phyloP scores from a whole-genome alignment of 2,113 vertebrate species.

The Serinus canaria region DNA sequence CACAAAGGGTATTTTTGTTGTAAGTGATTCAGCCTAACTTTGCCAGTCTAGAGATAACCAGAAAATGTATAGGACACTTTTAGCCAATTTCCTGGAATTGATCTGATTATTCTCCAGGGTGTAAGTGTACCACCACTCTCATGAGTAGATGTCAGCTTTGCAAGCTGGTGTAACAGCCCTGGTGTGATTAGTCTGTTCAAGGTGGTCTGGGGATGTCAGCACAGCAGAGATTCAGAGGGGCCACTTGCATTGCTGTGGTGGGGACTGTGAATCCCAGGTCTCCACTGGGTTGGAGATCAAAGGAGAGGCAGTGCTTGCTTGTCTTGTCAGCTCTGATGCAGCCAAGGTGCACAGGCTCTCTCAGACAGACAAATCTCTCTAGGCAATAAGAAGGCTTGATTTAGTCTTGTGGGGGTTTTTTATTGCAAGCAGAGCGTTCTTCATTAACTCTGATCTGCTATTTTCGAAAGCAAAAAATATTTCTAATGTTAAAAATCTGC shows the following conservation, averaged over 20 bases:
- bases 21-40: neutral
- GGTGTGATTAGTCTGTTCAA: neutral
- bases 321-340: neutral
- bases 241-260: neutral
- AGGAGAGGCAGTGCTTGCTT: neutral
- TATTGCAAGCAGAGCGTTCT: neutral
- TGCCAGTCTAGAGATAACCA: neutral
- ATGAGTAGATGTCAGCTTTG: neutral
- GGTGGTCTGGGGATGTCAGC: rapidly evolving
- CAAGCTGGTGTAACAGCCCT: neutral
- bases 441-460: neutral
- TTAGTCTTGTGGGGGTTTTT: neutral
- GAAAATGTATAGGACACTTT: neutral
- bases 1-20: neutral
- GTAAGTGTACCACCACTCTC: neutral
- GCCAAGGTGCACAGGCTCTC: neutral
- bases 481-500: neutral
- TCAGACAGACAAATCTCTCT: neutral
- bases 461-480: neutral
- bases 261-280: neutral
- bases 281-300: rapidly evolving
- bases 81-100: neutral
- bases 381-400: neutral
- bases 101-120: neutral
- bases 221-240: neutral